phyloP scores from a whole-genome alignment of 2,113 vertebrate species.

The Thunnus thynnus region DNA sequence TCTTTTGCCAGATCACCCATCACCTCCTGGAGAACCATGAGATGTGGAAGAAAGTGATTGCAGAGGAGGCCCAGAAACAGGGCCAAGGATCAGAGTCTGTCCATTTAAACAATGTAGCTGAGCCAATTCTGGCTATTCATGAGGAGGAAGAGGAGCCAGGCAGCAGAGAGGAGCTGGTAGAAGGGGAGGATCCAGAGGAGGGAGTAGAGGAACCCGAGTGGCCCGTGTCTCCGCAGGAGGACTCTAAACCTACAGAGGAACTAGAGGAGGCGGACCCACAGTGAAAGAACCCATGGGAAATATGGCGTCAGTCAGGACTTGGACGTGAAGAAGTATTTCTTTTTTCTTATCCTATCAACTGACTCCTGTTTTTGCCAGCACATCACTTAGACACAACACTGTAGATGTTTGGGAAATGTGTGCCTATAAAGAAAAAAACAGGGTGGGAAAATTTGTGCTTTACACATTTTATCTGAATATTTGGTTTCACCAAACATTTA shows the following conservation, averaged over 20 bases:
- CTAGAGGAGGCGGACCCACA: slow-evolving; percentile 67
- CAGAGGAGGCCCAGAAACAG: slow-evolving; percentile 86
- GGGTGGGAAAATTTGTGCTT: slow-evolving; percentile 79
- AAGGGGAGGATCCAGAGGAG: slow-evolving; percentile 83
- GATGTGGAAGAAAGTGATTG: slow-evolving; percentile 98
- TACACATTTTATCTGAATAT: slow-evolving; percentile 76
- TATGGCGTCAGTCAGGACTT: slow-evolving; percentile 80
- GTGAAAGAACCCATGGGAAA: slow-evolving; percentile 68
- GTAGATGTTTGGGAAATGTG: slow-evolving; percentile 93
- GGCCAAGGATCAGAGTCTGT: slow-evolving; percentile 80
- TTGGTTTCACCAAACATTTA: slow-evolving; percentile 78
- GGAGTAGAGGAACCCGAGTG: slow-evolving; percentile 73
- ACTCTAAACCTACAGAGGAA: slow-evolving; percentile 81
- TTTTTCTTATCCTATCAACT: slow-evolving; percentile 80
- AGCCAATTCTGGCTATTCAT: slow-evolving; percentile 92
- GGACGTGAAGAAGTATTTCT: slow-evolving; percentile 78
- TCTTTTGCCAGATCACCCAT: slow-evolving; percentile 96
- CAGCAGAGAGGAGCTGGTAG: slow-evolving; percentile 79
- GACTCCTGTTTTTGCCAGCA: slow-evolving; percentile 93
- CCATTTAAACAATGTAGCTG: slow-evolving; percentile 84
- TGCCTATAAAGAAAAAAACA: slow-evolving; percentile 86
- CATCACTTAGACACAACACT: slow-evolving; percentile 99
- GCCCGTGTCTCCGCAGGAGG: slow-evolving; percentile 58
- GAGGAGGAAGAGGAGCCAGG: slow-evolving; percentile 93
- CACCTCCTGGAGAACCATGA: slow-evolving; percentile 96